A percentile compares a stretch with the other conserved stretches of the same genome.
Evolutionary conservation across 2,888 invertebrate species (phyloP).

Genomic region (Coleophora deauratella): DNA sequence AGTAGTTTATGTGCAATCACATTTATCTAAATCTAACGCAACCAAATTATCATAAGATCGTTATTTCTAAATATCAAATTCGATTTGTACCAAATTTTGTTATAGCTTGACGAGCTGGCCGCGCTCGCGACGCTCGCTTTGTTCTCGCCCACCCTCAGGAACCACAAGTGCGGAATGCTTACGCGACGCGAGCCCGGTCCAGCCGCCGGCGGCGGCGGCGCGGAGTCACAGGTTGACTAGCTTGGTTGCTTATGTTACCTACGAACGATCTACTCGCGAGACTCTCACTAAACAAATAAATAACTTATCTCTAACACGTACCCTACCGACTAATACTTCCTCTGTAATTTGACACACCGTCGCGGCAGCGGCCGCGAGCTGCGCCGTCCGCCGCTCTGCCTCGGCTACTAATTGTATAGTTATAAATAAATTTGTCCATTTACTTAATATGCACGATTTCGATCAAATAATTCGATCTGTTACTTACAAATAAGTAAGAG

Average conservation of each 20-base stretch:
- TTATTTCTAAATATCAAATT: conserved; percentile 44
- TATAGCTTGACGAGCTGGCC: conserved; percentile 11
- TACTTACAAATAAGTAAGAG: conserved; percentile 39
- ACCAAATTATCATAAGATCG: conserved; percentile 44
- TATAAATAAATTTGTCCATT: conserved; percentile 68
- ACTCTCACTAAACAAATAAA: conserved; percentile 69
- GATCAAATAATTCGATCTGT: conserved; percentile 35
- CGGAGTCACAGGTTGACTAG: conserved; percentile 60
- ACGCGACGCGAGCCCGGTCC: conserved; percentile 33
- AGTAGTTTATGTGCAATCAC: conserved; percentile 56
- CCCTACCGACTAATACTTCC: conserved; percentile 37
- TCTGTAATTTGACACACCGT: conserved; percentile 47
- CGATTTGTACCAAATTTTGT: conserved; percentile 62
- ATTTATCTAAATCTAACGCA: conserved; percentile 35
- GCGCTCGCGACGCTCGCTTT: conserved; percentile 15
- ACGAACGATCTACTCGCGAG: conserved; percentile 47
- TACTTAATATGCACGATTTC: conserved; percentile 50
- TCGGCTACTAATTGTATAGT: conserved; percentile 25
- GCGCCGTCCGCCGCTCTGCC: conserved; percentile 26
- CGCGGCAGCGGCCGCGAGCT: conserved; percentile 25
- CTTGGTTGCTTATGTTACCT: conserved; percentile 57
- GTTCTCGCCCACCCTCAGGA: conserved; percentile 30
- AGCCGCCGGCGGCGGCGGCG: conserved; percentile 15
- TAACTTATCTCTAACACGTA: conserved; percentile 57
- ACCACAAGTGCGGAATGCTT: conserved; percentile 31